Base-by-base conservation (phyloP, 2,888 invertebrate genomes). In the Camponotus fellah region DNA sequence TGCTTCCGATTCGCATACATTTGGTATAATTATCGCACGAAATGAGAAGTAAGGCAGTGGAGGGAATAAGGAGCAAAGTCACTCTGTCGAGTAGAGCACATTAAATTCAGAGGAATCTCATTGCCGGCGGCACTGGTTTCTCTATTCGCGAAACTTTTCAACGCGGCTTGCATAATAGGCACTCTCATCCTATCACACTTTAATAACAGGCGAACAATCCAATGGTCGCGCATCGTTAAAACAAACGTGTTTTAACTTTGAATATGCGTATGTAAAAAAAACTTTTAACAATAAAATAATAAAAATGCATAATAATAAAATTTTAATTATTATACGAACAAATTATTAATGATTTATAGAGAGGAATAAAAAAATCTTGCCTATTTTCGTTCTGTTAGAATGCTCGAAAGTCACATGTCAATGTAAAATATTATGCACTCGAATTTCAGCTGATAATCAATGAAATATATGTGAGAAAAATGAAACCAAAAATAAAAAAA, bases 1-100 rank as follows among this genome's bases (percentile, higher is more conserved):
- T 86, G 66, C 74, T 86, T 74, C 85, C 83, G 84, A 88, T 89
- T 88, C 86, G 79, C 89, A 88, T 88, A 86, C 84, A 86, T 88
- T 89, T 84, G 75, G 82, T 87, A 72, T 87, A 88, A 89, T 89
- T 89, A 86, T 85, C 87, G 74, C 43, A 74, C 66, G 66, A 83
- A 77, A 79, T 37, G 65, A 72, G 68, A 83, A 74, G 72, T 46
- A 60, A 56, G 32, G 43, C 40, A 69, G 49, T 49, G 60, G 53
- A 49, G 56, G 71, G 74, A 76, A 82, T 60, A 85, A 82, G 76
- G 82, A 64, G 85, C 62, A 68, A 60, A 64, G 81, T 64, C 80
- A 65, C 43, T 64, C 68, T 60, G 68, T 76, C 74, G 74, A 49
- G 66, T 14, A 12, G 34, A 65, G 74, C 71, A 64, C 76, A 80